phyloP scores from a whole-genome alignment of 2,888 invertebrate species.

The Chymomyza amoena region DNA sequence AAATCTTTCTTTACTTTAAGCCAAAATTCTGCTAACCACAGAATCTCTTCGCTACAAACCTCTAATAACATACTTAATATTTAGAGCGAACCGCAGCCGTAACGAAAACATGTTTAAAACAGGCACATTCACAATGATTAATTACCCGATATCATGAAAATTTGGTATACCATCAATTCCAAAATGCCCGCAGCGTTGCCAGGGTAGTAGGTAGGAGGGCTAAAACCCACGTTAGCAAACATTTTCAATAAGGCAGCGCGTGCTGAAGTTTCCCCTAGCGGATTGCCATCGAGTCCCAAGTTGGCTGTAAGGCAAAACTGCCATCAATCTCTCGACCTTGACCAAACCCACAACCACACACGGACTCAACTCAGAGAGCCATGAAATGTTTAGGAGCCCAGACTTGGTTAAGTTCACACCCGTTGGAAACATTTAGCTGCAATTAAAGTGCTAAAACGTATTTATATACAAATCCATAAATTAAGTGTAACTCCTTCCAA shows the following conservation, averaged over 20 bases:
- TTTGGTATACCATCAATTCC: constrained; percentile 62
- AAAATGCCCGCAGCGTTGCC: neutral
- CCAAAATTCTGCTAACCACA: neutral
- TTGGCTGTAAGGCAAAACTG: constrained; percentile 41
- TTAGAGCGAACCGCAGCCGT: neutral
- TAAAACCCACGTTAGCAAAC: constrained; percentile 33
- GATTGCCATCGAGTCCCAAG: neutral
- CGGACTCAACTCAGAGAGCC: constrained; percentile 13
- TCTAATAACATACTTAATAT: neutral
- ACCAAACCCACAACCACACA: neutral
- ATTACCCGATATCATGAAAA: constrained; percentile 53
- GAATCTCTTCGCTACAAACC: neutral
- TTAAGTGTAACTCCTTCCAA: constrained; percentile 38
- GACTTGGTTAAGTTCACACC: constrained; percentile 18
- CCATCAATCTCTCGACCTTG: constrained; percentile 70
- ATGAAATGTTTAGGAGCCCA: constrained; percentile 50
- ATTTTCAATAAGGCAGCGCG: constrained; percentile 50
- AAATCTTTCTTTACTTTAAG: neutral
- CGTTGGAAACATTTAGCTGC: constrained; percentile 48
- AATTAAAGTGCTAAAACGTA: constrained; percentile 71
- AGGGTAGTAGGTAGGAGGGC: neutral
- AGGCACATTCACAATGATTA: constrained; percentile 53
- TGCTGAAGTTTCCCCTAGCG: neutral
- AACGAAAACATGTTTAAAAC: neutral
- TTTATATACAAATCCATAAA: constrained; percentile 70